Base-by-base conservation (phyloP, 2,888 invertebrate genomes). In the Diarsia brunnea region DNA sequence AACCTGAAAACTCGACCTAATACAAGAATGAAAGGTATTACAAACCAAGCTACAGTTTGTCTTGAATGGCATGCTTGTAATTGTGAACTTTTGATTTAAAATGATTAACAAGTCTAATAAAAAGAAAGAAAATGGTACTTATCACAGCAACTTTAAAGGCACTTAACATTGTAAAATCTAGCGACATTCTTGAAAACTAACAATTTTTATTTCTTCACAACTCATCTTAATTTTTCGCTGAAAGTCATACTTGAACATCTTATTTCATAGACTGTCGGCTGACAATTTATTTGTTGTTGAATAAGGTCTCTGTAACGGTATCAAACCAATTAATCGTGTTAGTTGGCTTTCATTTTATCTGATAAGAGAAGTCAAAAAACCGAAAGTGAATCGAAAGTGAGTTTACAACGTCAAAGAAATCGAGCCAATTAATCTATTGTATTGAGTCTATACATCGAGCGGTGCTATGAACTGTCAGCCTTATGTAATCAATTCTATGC, bases 21-120 rank as follows among this genome's bases (percentile, higher is more conserved):
- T 88, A 85, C 90, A 90, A 92, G 92, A 91, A 95, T 94, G 94
- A 95, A 95, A 95, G 95, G 95, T 95, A 95, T 80, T 94, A 93
- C 69, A 79, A 77, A 78, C 58, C 74, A 76, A 79, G 73, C 79
- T 73, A 69, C 75, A 77, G 69, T 83, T 86, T 81, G 80, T 84
- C 72, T 80, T 84, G 72, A 81, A 82, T 88, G 83, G 86, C 82
- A 88, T 87, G 86, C 76, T 78, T 77, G 65, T 85, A 73, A 72
- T 74, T 83, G 73, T 78, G 47, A 77, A 73, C n/a, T 64, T 72
- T 79, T 85, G 38, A 65, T 66, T 69, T 79, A 61, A 60, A 71
- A 75, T 53, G 19, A 69, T 84, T 84, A 84, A 84, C 84, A 72
- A 58, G 61, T 81, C 49, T 81, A 80, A 65, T 80, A 51, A 49